phyloP scores from a whole-genome alignment of 2,888 invertebrate genomes.

The Atethmia centrago region DNA sequence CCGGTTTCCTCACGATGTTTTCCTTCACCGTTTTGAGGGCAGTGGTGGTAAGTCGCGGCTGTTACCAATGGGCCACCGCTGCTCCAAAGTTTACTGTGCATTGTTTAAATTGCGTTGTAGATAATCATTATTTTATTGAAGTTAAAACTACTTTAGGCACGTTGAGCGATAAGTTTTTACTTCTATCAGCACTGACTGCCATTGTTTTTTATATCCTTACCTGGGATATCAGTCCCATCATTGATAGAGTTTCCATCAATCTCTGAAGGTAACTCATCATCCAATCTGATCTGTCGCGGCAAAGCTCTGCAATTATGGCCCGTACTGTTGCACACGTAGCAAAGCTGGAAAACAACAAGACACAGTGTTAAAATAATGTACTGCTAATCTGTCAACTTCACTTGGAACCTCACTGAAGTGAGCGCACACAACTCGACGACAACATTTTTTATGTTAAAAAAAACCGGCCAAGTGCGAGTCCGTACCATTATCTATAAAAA shows the following conservation, averaged over 20 bases:
- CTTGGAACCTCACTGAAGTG: neutral
- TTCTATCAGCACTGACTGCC: too few species aligned
- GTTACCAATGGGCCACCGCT: too few species aligned
- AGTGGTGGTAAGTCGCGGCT: too few species aligned
- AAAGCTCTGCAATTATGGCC: slow-evolving; percentile 94
- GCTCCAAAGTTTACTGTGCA: too few species aligned
- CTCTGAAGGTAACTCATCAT: slow-evolving; percentile 67
- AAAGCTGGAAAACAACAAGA: slow-evolving; percentile 91
- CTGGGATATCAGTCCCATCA: slow-evolving; percentile 68
- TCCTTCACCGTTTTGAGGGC: too few species aligned
- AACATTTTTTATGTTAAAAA: neutral
- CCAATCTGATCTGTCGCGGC: slow-evolving; percentile 65
- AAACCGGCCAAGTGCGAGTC: too few species aligned
- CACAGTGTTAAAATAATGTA: neutral
- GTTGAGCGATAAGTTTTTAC: too few species aligned
- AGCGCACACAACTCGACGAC: neutral
- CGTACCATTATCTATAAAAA: too few species aligned
- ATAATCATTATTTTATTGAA: too few species aligned
- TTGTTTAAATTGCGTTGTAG: too few species aligned
- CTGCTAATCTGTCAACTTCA: neutral
- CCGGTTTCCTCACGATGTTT: too few species aligned
- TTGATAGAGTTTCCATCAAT: slow-evolving; percentile 71
- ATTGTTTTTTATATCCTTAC: slow-evolving; percentile 56
- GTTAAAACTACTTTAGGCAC: too few species aligned
- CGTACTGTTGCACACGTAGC: slow-evolving; percentile 96